These are phyloP conservation scores for Blera fallax DNA, from an alignment of 2,888 invertebrate species.

Conservation along the genomic window DNA sequence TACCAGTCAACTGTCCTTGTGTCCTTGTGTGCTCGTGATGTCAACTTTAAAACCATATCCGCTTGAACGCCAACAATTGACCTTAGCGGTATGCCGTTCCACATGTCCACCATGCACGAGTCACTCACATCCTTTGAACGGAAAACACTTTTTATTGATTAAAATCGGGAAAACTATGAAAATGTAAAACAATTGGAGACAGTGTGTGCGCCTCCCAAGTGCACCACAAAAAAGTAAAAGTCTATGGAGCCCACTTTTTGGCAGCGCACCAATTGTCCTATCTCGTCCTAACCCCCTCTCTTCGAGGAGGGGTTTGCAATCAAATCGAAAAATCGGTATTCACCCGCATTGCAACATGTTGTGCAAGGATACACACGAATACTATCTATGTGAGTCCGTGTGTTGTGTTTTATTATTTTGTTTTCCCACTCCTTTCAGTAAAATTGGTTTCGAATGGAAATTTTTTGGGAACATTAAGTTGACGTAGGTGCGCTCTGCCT, in stretches of 20 bases:
- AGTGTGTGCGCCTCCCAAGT: neutral
- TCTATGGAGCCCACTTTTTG: slow-evolving; percentile 33
- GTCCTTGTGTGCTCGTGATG: slow-evolving; percentile 22
- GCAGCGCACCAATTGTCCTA: slow-evolving; percentile 44
- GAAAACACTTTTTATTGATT: slow-evolving; percentile 51
- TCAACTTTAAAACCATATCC: slow-evolving; percentile 21
- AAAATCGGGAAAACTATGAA: slow-evolving; percentile 26
- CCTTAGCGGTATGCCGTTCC: slow-evolving; percentile 7
- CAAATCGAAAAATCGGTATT: slow-evolving; percentile 5
- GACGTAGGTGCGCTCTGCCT: neutral
- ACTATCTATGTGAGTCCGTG: too few species aligned
- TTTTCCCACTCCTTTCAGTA: neutral
- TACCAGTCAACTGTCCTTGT: neutral
- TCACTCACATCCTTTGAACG: slow-evolving; percentile 8
- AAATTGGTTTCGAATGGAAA: slow-evolving; percentile 30
- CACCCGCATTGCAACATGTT: slow-evolving; percentile 67
- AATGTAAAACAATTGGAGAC: slow-evolving; percentile 3
- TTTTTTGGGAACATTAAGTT: slow-evolving; percentile 25
- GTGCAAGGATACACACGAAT: slow-evolving; percentile 25
- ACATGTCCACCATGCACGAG: neutral
- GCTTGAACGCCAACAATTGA: slow-evolving; percentile 33
- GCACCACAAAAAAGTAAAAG: neutral
- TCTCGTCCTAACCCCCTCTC: neutral
- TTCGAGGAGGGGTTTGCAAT: neutral
- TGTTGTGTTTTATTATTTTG: slow-evolving; percentile 2